Percentiles rank a stretch among this genome's conserved stretches.
Evolutionary conservation across 2,797 vertebrate species (phyloP).

Genomic region (Notolepis coatsorum): DNA sequence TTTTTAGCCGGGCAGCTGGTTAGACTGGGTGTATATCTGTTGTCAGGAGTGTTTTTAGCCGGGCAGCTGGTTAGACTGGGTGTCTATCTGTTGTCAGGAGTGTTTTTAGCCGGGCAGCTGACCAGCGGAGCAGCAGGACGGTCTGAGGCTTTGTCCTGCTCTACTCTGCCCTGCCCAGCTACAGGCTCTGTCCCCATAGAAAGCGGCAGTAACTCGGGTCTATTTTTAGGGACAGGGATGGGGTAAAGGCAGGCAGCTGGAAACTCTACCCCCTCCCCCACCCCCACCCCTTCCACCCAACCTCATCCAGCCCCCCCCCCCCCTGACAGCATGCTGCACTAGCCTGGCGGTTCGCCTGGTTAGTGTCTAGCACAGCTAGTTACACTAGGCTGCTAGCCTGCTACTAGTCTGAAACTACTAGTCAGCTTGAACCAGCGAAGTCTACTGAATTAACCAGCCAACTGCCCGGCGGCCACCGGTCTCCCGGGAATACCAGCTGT

Average conservation of each 20-base stretch:
- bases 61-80: no score
- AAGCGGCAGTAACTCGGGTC: conserved; percentile 69
- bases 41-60: no score
- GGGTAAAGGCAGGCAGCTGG: conserved; percentile 83
- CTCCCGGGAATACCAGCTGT: conserved; percentile 25
- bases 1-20: no score
- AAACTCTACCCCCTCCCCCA: conserved; percentile 78
- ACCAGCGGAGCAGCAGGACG: conserved; percentile 3
- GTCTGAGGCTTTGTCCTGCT: conserved; percentile 28
- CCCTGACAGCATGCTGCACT: conserved; percentile 60
- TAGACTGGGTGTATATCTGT: no score
- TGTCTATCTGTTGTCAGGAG: no score
- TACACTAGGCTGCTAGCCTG: conserved; percentile 5
- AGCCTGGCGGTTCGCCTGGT: conserved; percentile 44
- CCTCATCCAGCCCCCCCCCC: conserved; percentile 51
- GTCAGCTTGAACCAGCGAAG: conserved; percentile 5
- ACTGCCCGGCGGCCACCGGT: conserved; percentile 4
- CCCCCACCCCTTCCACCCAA: conserved; percentile 52
- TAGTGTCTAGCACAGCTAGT: conserved; percentile 17
- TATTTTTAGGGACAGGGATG: conserved; percentile 86
- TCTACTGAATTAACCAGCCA: conserved; percentile 25
- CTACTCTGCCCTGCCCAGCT: conserved; percentile 51
- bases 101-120: conserved; percentile 27
- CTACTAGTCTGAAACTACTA: conserved; percentile 10
- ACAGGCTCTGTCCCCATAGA: conserved; percentile 49